Evolutionary conservation across 1,140 invertebrate species (phyloP).

Genomic region (Drosophila burlai): DNA sequence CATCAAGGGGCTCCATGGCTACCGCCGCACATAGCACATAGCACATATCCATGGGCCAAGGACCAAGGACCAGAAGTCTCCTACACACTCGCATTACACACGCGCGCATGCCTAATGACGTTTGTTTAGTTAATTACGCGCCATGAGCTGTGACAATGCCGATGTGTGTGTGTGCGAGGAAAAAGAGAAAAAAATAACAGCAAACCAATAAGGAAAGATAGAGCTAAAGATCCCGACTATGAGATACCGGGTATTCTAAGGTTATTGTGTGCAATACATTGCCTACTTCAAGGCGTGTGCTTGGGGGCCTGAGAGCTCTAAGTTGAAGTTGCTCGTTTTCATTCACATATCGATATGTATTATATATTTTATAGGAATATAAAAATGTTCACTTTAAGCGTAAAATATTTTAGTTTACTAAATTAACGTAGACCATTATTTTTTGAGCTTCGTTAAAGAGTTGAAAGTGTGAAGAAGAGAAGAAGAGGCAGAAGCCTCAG

Average conservation of each 20-base stretch:
- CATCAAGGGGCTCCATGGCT: constrained; percentile 32
- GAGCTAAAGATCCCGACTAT: background rate
- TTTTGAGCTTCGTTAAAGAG: background rate
- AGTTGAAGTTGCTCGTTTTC: background rate
- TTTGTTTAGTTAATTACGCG: constrained; percentile 84
- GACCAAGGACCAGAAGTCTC: constrained; percentile 43
- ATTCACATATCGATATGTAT: no score
- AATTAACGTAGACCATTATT: background rate
- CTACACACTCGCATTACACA: constrained; percentile 22
- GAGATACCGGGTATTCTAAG: background rate
- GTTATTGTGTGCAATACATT: no score
- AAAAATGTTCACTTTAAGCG: no score
- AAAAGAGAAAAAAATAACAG: constrained; percentile 11
- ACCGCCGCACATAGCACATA: background rate
- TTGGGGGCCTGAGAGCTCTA: no score
- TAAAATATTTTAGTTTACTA: background rate
- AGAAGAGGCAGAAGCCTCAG: no score
- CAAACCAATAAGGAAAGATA: background rate
- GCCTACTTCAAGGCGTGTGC: no score
- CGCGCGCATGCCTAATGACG: constrained; percentile 78
- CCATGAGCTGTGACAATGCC: constrained; percentile 83
- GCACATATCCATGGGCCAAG: constrained; percentile 25
- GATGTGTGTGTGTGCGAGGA: constrained; percentile 45
- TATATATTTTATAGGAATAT: no score
- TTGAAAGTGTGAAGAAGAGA: background rate